phyloP scores from a whole-genome alignment of 2,113 vertebrate species.

The Panthera leo region DNA sequence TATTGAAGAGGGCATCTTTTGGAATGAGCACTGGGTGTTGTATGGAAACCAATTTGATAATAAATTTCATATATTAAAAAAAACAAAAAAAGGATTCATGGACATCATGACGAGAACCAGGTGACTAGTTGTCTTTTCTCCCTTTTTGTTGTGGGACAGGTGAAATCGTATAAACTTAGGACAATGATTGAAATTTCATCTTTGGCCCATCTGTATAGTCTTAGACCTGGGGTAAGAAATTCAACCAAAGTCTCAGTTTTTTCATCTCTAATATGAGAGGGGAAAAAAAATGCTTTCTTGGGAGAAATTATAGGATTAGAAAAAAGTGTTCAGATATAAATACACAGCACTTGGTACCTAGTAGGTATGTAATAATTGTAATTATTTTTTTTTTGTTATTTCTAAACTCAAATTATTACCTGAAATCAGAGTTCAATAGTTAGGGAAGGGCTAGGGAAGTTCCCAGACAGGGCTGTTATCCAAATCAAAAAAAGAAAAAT shows the following conservation, averaged over 20 bases:
- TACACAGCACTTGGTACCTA: not conserved
- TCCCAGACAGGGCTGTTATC: not conserved
- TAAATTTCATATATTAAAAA: no score
- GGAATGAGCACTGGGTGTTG: no score
- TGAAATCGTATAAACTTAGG: not conserved
- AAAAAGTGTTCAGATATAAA: not conserved
- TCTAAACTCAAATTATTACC: not conserved
- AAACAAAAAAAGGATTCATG: not conserved
- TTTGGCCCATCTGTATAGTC: not conserved
- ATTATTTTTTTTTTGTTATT: not conserved
- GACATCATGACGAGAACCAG: not conserved
- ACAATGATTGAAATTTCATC: not conserved
- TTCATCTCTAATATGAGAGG: not conserved
- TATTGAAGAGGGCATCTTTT: no score
- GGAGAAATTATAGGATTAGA: not conserved
- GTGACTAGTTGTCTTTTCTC: not conserved
- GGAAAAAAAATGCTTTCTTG: not conserved
- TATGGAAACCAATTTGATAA: no score
- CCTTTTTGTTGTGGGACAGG: not conserved
- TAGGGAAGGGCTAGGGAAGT: not conserved
- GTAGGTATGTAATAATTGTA: not conserved
- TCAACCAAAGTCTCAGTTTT: not conserved
- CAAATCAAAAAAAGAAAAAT: not conserved
- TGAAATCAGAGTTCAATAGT: not conserved
- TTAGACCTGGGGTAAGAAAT: not conserved